Conservation (phyloP, 2,888 invertebrate genomes). For the Euclidia mi region DNA sequence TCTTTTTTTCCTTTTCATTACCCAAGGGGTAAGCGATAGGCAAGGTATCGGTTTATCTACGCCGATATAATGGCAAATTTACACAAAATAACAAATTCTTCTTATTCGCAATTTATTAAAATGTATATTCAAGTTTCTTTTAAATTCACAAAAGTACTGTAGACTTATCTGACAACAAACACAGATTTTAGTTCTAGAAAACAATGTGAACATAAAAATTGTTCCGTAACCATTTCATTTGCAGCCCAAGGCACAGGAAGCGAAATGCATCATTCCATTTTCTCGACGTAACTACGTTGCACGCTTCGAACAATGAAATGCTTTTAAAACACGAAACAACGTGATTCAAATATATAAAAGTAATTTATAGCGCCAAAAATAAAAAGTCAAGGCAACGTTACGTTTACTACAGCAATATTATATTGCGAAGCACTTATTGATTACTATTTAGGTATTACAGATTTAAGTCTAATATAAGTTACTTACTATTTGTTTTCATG, state of each 20-base stretch:
- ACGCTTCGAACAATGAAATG: slow-evolving; percentile 87
- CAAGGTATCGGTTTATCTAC: slow-evolving; percentile 30
- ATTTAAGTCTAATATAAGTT: too few relatives aligned
- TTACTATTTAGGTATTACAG: too few relatives aligned
- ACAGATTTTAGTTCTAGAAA: slow-evolving; percentile 58
- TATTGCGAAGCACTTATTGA: neutral
- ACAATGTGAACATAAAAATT: slow-evolving; percentile 74
- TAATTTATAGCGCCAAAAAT: slow-evolving; percentile 65
- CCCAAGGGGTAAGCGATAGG: slow-evolving; percentile 46
- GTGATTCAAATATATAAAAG: slow-evolving; percentile 78
- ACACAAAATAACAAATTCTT: slow-evolving; percentile 10
- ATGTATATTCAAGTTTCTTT: neutral
- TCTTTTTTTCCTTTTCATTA: slow-evolving; percentile 57
- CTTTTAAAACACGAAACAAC: slow-evolving; percentile 87
- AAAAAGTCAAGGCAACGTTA: slow-evolving; percentile 39
- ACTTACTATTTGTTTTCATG: too few relatives aligned
- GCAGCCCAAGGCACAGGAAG: slow-evolving; percentile 83
- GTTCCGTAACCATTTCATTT: slow-evolving; percentile 80
- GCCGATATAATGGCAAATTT: slow-evolving; percentile 17
- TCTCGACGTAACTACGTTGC: slow-evolving; percentile 82
- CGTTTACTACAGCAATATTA: too few relatives aligned
- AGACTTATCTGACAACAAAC: slow-evolving; percentile 34
- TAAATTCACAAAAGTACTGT: neutral
- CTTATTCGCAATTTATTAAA: neutral
- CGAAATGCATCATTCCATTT: slow-evolving; percentile 85